Evolutionary conservation across 2,113 vertebrate genomes (phyloP), one percentile per base, ranked within the genome.

Genomic region (Stictonetta naevosa): DNA sequence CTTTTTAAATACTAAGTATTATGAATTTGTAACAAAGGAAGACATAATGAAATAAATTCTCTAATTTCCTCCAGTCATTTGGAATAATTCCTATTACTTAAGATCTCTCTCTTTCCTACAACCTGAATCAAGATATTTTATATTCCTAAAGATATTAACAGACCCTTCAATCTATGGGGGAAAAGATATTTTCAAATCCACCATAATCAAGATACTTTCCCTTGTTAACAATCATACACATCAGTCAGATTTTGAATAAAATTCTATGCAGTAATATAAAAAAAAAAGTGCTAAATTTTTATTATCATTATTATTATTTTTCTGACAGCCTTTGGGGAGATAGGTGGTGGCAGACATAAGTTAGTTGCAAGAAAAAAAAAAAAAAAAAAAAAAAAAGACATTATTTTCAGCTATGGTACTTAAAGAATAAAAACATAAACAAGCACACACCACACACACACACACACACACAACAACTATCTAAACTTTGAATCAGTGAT

Each of bases 241-340:
- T 79, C 58, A 94, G 8, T 79, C 38, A 79, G 56, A 87, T 63
- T 78, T 59, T 76, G n/a, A 82, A 89, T 42, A 12, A 91, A 79
- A 89, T 82, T 22, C 25, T 75, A 14, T 38, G 33, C 31, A 40
- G 18, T 58, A 84, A 94, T 11, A 86, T 64, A 89, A 68, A 77
- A 88, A 59, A 2, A 77, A 88, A 60, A 2, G 6, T 44, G 63
- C 31, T 80, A 38, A 5, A 17, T 44, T 44, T 44, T 42, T 86
- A 38, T 76, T 93, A 40, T 40, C 13, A 40, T 40, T 40, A 40
- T 40, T 40, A 40, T 40, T 40, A 40, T 74, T 76, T 48, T 62
- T 15, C 42, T 72, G 33, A 40, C 71, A 87, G 42, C 36, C 21
- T 76, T 93, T 80, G 50, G 85, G 67, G 29, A 83, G 14, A 69